These are phyloP conservation scores for Ptychochromis oligacanthus DNA, from an alignment of 2,113 vertebrate genomes.

Conservation along the genomic window DNA sequence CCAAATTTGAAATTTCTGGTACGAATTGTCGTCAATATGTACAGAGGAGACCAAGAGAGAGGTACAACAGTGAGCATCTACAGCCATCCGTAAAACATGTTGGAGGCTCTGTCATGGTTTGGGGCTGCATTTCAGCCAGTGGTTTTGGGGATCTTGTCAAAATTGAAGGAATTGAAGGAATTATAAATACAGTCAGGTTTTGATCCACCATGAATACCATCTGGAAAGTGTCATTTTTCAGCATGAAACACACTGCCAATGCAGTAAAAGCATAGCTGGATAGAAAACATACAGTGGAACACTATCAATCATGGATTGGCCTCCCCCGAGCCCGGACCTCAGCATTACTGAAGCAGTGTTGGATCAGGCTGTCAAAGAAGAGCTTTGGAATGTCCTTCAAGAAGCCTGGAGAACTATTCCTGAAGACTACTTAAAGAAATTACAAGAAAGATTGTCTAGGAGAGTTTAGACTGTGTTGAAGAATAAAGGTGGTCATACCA, in stretches of 20 bases:
- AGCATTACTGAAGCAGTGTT: not conserved
- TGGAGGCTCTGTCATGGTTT: not conserved
- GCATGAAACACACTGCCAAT: not conserved
- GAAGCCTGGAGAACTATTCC: too few species aligned
- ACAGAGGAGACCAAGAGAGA: not conserved
- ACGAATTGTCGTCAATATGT: not conserved
- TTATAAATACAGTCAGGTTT: not conserved
- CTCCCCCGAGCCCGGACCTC: not conserved
- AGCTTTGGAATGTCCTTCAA: not conserved
- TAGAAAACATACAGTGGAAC: not conserved
- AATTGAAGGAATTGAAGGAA: not conserved
- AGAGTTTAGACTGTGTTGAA: too few species aligned
- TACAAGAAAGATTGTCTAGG: too few species aligned
- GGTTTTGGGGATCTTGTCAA: not conserved
- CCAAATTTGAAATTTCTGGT: not conserved
- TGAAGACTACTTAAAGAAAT: too few species aligned
- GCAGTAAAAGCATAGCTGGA: not conserved
- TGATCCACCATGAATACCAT: not conserved
- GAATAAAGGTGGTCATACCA: too few species aligned
- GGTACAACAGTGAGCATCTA: not conserved
- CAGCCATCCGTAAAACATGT: not conserved
- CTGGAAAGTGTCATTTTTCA: slow-evolving; percentile 1
- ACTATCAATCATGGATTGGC: not conserved
- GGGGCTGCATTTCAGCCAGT: not conserved
- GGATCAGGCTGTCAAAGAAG: not conserved